Percentiles rank a stretch among this genome's conserved stretches.
Conservation (phyloP, 2,888 invertebrate species). For the Germaria angustata region DNA sequence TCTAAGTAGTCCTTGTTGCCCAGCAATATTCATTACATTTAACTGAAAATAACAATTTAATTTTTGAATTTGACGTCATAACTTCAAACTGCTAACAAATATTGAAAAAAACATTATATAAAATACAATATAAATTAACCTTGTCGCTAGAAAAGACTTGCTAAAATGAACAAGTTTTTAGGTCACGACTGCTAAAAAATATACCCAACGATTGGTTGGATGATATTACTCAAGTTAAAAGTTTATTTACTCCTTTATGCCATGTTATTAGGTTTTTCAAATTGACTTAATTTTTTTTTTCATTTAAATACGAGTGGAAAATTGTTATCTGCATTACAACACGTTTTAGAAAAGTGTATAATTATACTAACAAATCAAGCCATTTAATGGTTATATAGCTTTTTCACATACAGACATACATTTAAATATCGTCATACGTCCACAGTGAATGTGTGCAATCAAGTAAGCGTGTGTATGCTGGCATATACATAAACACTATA, state of each 20-base stretch:
- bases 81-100: conserved; percentile 41
- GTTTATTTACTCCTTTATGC: conserved; percentile 36
- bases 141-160: conserved; percentile 44
- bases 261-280: conserved; percentile 46
- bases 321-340: conserved; percentile 53
- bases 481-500: not conserved
- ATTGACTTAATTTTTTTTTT: not conserved
- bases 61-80: conserved; percentile 30
- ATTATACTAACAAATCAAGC: conserved; percentile 8
- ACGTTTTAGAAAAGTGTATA: conserved; percentile 30
- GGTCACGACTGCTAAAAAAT: conserved; percentile 35
- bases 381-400: conserved; percentile 38
- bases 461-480: not conserved
- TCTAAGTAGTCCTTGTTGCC: no score
- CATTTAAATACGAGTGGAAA: conserved; percentile 22
- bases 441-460: not conserved
- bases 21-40: no score
- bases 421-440: no score
- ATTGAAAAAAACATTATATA: not conserved
- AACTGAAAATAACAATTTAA: not conserved
- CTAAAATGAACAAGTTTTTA: conserved; percentile 31
- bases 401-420: not conserved
- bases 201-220: no score
- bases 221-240: no score
- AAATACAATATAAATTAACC: conserved; percentile 50